Base-by-base conservation (phyloP, 2,888 invertebrate species). In the Synanthedon myopaeformis region DNA sequence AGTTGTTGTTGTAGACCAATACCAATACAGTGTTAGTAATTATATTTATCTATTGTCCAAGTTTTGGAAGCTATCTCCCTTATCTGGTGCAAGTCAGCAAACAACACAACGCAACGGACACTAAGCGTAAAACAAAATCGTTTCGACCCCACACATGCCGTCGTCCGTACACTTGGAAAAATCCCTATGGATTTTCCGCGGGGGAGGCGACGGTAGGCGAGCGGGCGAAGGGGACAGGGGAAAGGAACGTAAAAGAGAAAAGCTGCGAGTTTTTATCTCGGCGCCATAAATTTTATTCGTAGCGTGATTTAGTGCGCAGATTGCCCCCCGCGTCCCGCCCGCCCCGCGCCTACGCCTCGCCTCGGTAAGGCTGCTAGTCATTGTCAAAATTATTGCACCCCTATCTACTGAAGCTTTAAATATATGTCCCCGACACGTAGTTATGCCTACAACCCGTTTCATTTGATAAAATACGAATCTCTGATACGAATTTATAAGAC, bases 251-350 rank as follows among this genome's bases (percentile, higher is more conserved):
- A 88, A 88, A 88, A 88, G 88, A 89, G 88, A 88, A 89, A 88
- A 89, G 88, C 88, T 89, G 87, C 88, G 88, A 88, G 88, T 89
- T 89, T 89, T 89, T 89, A 89, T 89, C 88, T 89, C 87, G 87
- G 85, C 85, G 83, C 88, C 88, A 88, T 88, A 88, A 88, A 88
- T 88, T 88, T 88, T 88, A 88, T 88, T 88, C 88, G 88, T 83
- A 88, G 85, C 88, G 88, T 88, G 88, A 88, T 88, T 88, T 88
- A 88, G 88, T 88, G 88, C 87, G 80, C 86, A 88, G 88, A 89
- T 89, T 87, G 86, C 85, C 85, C 83, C 83, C 73, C 80, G 73
- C 79, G 62, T 69, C 60, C 65, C 74, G 62, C 74, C 61, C 72
- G 58, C 76, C 72, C 77, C 82, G 76, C 81, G 82, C 83, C 83